These are phyloP conservation scores for Amphipoea oculea DNA, from an alignment of 2,888 invertebrate genomes.

Conservation along the genomic window DNA sequence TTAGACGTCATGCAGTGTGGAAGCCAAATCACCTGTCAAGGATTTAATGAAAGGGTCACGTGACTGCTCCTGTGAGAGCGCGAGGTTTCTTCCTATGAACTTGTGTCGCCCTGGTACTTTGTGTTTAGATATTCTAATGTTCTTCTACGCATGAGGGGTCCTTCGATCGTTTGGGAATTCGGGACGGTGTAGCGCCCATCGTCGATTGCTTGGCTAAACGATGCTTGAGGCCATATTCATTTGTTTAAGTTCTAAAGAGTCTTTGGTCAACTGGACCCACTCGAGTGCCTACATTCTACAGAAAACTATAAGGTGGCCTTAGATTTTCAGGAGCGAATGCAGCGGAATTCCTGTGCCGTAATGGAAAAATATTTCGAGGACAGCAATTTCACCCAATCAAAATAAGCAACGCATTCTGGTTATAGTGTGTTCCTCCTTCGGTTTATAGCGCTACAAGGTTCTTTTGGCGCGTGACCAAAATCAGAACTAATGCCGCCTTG, in stretches of 20 bases:
- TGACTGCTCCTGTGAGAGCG: conserved; percentile 67
- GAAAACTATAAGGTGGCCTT: too few relatives aligned
- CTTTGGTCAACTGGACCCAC: too few relatives aligned
- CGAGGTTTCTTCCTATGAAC: conserved; percentile 28
- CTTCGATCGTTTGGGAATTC: too few relatives aligned
- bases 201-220: too few relatives aligned
- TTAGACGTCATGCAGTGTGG: conserved; percentile 70
- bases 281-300: too few relatives aligned
- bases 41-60: conserved; percentile 76
- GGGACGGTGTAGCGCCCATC: too few relatives aligned
- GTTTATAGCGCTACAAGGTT: neutral
- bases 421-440: too few relatives aligned
- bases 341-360: neutral
- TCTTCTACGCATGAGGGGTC: neutral
- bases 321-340: neutral
- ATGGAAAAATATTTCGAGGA: neutral
- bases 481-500: neutral
- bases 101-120: conserved; percentile 56
- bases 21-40: conserved; percentile 80
- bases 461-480: neutral
- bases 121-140: conserved; percentile 58
- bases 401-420: neutral
- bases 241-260: too few relatives aligned
- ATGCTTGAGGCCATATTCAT: too few relatives aligned
- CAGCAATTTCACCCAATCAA: neutral